Conservation (phyloP, 2,113 vertebrate genomes). For the Pristiophorus japonicus region DNA sequence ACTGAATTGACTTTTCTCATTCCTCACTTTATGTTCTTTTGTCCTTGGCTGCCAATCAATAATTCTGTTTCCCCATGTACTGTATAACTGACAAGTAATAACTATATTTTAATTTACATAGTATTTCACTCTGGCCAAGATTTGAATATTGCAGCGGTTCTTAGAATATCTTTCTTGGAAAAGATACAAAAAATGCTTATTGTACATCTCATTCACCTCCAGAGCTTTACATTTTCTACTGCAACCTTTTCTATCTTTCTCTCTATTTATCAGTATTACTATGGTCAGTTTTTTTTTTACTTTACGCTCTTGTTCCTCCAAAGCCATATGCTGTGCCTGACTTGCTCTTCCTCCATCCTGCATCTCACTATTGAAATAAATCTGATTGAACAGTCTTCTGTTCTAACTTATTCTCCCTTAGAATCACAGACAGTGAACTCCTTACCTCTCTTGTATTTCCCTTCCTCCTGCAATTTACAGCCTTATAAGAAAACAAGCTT, state of each 20-base stretch:
- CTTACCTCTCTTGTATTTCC: too few relatives aligned
- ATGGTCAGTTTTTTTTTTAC: neutral
- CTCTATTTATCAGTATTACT: neutral
- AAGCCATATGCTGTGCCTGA: neutral
- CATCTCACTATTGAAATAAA: neutral
- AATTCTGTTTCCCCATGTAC: neutral
- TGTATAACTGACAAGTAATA: neutral
- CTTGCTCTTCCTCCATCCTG: too few relatives aligned
- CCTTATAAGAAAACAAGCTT: too few relatives aligned
- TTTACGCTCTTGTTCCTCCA: neutral
- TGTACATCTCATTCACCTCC: neutral
- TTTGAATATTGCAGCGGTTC: neutral
- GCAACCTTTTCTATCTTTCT: neutral
- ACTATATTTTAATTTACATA: neutral
- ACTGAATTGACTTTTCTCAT: slow-evolving; percentile 11
- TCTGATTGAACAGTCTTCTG: neutral
- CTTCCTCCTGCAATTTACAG: too few relatives aligned
- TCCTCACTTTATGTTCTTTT: neutral
- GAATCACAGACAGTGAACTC: too few relatives aligned
- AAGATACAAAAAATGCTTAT: neutral
- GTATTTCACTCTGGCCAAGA: neutral
- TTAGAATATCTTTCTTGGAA: neutral
- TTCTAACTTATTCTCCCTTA: neutral
- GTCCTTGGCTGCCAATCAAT: neutral
- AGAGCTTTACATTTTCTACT: neutral